phyloP scores from a whole-genome alignment of 2,888 invertebrate species.

The Athrips mouffetella region DNA sequence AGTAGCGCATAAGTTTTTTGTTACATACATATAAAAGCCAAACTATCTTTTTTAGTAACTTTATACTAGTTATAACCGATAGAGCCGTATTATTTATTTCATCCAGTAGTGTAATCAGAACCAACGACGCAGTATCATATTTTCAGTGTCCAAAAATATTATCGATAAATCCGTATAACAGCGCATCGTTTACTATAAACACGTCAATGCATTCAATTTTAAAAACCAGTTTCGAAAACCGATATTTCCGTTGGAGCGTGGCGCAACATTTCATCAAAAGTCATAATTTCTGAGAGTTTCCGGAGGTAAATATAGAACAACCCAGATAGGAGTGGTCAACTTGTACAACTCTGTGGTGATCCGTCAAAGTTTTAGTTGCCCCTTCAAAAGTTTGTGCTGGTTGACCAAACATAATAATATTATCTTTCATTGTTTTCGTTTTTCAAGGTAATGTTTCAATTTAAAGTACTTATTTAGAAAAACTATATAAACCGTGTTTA shows the following conservation, averaged over 20 bases:
- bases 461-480: too few relatives aligned
- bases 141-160: conserved; percentile 19
- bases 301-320: conserved; percentile 66
- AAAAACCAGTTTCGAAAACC: conserved; percentile 24
- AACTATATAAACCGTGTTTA: too few relatives aligned
- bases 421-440: not conserved
- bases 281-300: conserved; percentile 72
- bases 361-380: conserved; percentile 13
- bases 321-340: conserved; percentile 44
- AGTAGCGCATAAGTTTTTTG: too few relatives aligned
- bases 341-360: conserved; percentile 11
- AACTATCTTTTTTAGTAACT: too few relatives aligned
- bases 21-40: too few relatives aligned
- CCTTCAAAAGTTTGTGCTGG: conserved; percentile 1
- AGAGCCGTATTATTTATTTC: conserved; percentile 3
- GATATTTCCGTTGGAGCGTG: conserved; percentile 29
- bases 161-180: conserved; percentile 15
- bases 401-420: not conserved
- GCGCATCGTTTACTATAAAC: conserved; percentile 29
- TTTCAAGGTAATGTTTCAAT: not conserved
- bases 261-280: conserved; percentile 68
- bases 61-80: not conserved
- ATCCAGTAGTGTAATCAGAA: conserved; percentile 10
- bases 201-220: conserved; percentile 34
- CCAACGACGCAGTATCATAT: conserved; percentile 12